Conservation (phyloP, 2,113 vertebrate species). For the Numida meleagris region DNA sequence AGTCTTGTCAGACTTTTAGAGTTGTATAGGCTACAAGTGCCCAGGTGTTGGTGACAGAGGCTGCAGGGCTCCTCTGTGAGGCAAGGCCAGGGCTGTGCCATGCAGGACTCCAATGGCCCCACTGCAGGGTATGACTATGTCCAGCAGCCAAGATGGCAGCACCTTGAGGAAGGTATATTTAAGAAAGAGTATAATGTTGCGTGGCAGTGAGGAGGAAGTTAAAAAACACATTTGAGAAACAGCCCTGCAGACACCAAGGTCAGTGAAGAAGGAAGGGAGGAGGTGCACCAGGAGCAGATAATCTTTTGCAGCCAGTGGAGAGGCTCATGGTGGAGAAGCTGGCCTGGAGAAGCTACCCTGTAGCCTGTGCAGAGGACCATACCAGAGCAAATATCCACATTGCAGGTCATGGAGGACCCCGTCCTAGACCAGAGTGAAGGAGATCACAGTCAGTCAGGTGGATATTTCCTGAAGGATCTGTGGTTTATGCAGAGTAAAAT, state of each 20-base stretch:
- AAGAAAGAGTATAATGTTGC: not conserved
- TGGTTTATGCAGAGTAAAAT: not conserved
- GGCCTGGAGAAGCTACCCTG: not conserved
- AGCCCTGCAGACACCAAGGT: not conserved
- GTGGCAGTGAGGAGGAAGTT: not conserved
- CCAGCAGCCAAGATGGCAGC: not conserved
- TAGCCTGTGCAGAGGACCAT: not conserved
- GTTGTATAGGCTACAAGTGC: not conserved
- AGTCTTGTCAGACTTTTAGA: not conserved
- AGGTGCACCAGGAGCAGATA: not conserved
- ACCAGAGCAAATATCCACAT: not conserved
- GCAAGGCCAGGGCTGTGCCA: accelerated
- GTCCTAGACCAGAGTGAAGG: not conserved
- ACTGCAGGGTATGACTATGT: accelerated
- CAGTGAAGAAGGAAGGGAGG: not conserved
- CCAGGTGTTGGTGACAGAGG: accelerated
- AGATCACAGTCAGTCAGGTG: not conserved
- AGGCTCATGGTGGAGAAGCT: not conserved
- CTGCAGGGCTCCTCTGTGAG: not conserved
- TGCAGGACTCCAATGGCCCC: accelerated
- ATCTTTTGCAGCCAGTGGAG: not conserved
- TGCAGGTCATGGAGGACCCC: not conserved
- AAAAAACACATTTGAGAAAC: not conserved
- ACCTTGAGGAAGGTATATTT: not conserved
- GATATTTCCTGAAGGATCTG: not conserved